phyloP scores from a whole-genome alignment of 1,140 invertebrate genomes.

The Leptonema lineaticorne region DNA sequence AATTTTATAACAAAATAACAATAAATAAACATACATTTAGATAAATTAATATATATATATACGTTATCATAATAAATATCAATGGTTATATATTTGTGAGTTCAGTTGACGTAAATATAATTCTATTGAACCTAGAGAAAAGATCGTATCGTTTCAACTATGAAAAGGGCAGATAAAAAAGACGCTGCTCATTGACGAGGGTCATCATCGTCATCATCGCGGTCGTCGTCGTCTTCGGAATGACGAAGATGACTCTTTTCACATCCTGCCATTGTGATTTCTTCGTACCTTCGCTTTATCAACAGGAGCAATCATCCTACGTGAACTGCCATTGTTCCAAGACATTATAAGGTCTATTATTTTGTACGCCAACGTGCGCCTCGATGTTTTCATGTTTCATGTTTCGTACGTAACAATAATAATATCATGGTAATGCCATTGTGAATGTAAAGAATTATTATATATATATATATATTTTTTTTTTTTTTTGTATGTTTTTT shows the following conservation, averaged over 20 bases:
- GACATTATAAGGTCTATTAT: not conserved
- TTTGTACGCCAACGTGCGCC: not conserved
- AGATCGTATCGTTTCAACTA: not conserved
- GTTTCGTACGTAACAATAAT: too few relatives aligned
- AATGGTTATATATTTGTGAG: too few relatives aligned
- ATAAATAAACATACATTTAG: too few relatives aligned
- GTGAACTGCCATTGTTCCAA: constrained; percentile 8
- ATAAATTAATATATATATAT: too few relatives aligned
- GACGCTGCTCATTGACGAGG: constrained; percentile 7
- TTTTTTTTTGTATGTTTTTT: too few relatives aligned
- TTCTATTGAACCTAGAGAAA: not conserved
- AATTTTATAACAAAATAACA: not conserved
- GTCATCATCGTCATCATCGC: not conserved
- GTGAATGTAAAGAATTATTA: too few relatives aligned
- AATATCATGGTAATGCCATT: too few relatives aligned
- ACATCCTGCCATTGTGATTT: constrained; percentile 25
- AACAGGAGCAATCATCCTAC: constrained; percentile 19
- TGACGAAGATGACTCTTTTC: constrained; percentile 13
- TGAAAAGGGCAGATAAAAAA: not conserved
- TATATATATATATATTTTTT: too few relatives aligned
- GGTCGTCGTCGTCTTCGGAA: too few relatives aligned
- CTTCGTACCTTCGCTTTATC: not conserved
- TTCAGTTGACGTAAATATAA: too few relatives aligned
- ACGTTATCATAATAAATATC: too few relatives aligned
- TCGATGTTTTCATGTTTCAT: too few relatives aligned